These are phyloP conservation scores for Micronycteris hirsuta DNA, from an alignment of 2,113 vertebrate species.

Conservation along the genomic window DNA sequence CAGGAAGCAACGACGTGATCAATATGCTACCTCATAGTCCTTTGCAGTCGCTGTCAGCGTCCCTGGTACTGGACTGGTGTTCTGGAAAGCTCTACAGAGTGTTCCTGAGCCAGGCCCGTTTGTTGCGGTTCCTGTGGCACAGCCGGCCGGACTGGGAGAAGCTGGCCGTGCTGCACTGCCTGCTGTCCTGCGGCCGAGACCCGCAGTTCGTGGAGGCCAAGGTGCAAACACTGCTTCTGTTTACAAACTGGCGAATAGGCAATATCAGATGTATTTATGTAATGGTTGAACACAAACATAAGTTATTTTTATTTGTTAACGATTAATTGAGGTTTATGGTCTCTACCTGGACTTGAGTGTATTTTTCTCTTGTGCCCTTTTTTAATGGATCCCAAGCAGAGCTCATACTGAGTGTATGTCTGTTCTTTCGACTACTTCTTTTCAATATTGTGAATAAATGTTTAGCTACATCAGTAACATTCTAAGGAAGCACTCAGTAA, in stretches of 20 bases:
- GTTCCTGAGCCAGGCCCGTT: slow-evolving; percentile 75
- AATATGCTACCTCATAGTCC: slow-evolving; percentile 54
- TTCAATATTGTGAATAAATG: neutral
- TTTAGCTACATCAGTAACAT: neutral
- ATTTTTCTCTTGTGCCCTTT: neutral
- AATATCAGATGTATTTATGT: neutral
- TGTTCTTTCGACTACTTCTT: neutral
- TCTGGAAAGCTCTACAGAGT: slow-evolving; percentile 80
- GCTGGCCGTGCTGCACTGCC: slow-evolving; percentile 89
- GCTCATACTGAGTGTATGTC: neutral
- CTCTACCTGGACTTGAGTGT: neutral
- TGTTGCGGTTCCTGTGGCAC: slow-evolving; percentile 83
- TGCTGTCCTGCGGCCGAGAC: slow-evolving; percentile 80
- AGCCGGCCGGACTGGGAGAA: slow-evolving; percentile 82
- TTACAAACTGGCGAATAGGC: neutral
- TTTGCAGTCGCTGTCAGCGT: slow-evolving; percentile 67
- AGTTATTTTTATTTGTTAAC: neutral
- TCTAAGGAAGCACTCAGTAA: neutral
- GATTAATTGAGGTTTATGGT: neutral
- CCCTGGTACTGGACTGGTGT: slow-evolving; percentile 80
- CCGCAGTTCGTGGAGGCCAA: slow-evolving; percentile 72
- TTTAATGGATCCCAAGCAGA: neutral
- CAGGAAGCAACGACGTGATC: slow-evolving; percentile 78
- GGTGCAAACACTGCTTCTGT: slow-evolving; percentile 62
- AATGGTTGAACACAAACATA: neutral